Evolutionary conservation across 2,888 invertebrate species (phyloP).

Genomic region (Hecatera dysodea): DNA sequence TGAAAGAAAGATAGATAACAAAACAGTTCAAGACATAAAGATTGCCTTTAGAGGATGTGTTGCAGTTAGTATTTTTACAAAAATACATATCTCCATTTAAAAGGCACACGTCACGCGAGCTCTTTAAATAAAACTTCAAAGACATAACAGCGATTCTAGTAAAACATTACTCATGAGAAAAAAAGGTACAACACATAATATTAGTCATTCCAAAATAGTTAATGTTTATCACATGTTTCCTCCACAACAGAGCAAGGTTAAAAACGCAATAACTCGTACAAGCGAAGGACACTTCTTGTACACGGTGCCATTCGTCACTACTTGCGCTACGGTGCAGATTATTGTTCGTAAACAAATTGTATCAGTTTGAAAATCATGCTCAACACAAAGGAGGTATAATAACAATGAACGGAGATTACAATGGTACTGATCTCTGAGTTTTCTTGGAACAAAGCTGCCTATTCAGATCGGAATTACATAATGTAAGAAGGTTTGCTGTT

Average conservation of each 20-base stretch:
- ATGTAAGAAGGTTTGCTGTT: neutral
- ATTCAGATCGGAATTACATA: slow-evolving; percentile 7
- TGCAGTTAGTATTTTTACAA: neutral
- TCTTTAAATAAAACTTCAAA: slow-evolving; percentile 4
- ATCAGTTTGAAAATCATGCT: slow-evolving; percentile 20
- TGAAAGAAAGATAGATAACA: no score
- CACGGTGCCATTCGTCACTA: neutral
- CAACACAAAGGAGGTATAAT: slow-evolving; percentile 37
- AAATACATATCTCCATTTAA: neutral
- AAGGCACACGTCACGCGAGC: neutral
- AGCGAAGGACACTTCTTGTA: slow-evolving; percentile 23
- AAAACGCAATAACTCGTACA: slow-evolving; percentile 34
- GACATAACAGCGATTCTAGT: slow-evolving; percentile 2
- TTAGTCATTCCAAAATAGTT: slow-evolving; percentile 31
- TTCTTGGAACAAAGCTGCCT: slow-evolving; percentile 26
- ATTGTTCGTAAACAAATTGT: slow-evolving; percentile 32
- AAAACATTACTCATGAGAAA: slow-evolving; percentile 9
- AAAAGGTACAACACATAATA: slow-evolving; percentile 3
- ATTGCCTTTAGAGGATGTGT: no score
- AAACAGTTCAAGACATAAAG: no score
- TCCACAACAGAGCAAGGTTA: slow-evolving; percentile 41
- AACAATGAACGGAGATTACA: slow-evolving; percentile 38
- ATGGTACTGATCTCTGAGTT: slow-evolving; percentile 26
- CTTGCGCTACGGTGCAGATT: neutral
- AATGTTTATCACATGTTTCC: slow-evolving; percentile 26